Base-by-base conservation (phyloP, 2,888 invertebrate genomes). In the Ormyrus thymus region DNA sequence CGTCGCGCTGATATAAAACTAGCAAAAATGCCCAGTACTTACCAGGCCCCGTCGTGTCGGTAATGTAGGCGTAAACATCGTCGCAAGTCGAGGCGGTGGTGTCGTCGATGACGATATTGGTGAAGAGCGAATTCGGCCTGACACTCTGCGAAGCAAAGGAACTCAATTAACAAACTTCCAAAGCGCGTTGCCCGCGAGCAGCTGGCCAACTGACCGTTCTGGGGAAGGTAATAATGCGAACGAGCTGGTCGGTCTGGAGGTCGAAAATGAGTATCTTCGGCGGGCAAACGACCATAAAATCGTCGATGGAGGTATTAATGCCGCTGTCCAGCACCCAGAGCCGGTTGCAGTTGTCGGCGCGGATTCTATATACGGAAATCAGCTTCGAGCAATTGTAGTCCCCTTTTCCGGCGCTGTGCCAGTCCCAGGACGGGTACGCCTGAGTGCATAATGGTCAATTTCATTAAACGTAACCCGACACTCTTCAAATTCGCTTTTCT, bases 311-410 rank as follows among this genome's bases (percentile, higher is more conserved):
- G 84, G 94, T 94, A 87, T 93, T 92, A 13, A 95, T 92, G 0
- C 95, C 96, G 3, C 95, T 94, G 90, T 97, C 96, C 76, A 96
- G 90, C 1, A 95, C 94, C 96, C 96, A 96, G 5, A 96, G 91
- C 15, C 96, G 92, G 89, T 96, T 95, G 90, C 96, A 96, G n/a
- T 94, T 93, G 88, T 96, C 96, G 51, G 94, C 91, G 15, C 94
- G 92, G 68, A 94, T 89, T 45, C 96, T 92, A 91, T 96, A 96
- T 61, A 96, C 95, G 0, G 96, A 96, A 74, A 96, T 93, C 48
- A 97, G 88, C 0, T 94, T 94, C 15, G 94, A 93, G 88, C 96
- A 96, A 90, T 95, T 95, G 87, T 94, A 93, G 83, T 93, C 92
- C 0, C 93, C 93, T 29, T 92, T 92, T 0, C 94, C 94, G 0